Evolutionary conservation across 2,888 invertebrate genomes (phyloP).

Genomic region (Schrankia costaestrigalis): DNA sequence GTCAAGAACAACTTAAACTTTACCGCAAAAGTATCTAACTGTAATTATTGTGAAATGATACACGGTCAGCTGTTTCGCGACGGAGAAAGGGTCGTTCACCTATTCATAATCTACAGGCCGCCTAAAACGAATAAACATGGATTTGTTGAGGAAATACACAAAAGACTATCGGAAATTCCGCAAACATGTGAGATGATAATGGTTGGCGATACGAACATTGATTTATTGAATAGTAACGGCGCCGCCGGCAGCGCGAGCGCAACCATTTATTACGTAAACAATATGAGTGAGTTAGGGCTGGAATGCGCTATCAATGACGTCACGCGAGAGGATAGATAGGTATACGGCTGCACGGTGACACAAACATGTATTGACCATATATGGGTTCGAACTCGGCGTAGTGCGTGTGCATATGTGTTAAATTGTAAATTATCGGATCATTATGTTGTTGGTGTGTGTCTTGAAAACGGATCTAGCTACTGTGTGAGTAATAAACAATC

Average conservation of each 20-base stretch:
- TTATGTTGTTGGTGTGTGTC: neutral
- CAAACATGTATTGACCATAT: slow-evolving; percentile 1
- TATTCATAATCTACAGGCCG: neutral
- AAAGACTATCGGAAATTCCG: neutral
- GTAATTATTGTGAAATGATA: too few species aligned
- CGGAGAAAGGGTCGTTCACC: neutral
- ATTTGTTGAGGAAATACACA: slow-evolving; percentile 1
- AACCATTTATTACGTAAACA: too few species aligned
- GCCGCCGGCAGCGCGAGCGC: too few species aligned
- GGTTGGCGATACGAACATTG: slow-evolving; percentile 3
- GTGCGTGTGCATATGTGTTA: neutral
- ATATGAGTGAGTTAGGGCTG: too few species aligned
- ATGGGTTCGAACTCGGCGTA: slow-evolving; percentile 2
- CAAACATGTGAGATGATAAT: neutral
- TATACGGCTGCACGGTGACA: neutral
- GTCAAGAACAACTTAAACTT: neutral
- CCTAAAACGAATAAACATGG: neutral
- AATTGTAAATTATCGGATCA: slow-evolving; percentile 4
- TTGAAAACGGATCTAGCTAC: neutral
- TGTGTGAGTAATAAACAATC: neutral
- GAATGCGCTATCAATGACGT: too few species aligned
- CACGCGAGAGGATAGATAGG: too few species aligned
- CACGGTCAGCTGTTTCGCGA: neutral
- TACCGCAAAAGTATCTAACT: too few species aligned
- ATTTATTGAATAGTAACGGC: slow-evolving; percentile 1